A percentile compares a stretch with the other conserved stretches of the same genome.
phyloP scores from a whole-genome alignment of 2,888 invertebrate genomes.

The Chymomyza fuscimana region DNA sequence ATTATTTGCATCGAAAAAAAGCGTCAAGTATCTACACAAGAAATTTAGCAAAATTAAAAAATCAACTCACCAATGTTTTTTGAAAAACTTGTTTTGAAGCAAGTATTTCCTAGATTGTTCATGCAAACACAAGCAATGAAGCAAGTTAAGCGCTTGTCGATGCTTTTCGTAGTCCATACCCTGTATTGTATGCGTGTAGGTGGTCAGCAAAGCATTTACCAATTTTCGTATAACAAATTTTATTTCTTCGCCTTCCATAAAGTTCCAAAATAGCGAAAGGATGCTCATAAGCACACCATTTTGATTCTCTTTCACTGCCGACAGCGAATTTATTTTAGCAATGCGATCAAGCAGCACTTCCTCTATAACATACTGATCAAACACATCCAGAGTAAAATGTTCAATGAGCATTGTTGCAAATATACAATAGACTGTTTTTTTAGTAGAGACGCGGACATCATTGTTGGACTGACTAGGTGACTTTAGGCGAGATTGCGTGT shows the following conservation, averaged over 20 bases:
- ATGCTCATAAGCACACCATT: conserved; percentile 75
- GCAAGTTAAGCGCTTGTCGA: conserved; percentile 79
- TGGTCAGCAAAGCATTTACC: conserved; percentile 70
- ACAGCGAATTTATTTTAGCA: conserved; percentile 52
- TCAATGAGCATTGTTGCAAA: conserved; percentile 82
- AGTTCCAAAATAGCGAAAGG: conserved; percentile 77
- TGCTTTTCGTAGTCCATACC: conserved; percentile 79
- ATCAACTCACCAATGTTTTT: conserved; percentile 79
- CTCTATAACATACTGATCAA: conserved; percentile 86
- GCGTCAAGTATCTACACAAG: neutral
- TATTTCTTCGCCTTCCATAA: conserved; percentile 77
- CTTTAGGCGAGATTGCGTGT: conserved; percentile 43
- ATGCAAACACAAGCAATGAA: conserved; percentile 81
- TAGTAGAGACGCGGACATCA: conserved; percentile 60
- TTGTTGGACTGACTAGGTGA: conserved; percentile 19
- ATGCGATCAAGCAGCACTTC: conserved; percentile 83
- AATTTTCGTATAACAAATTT: conserved; percentile 75
- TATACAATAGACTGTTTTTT: conserved; percentile 82
- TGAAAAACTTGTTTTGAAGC: conserved; percentile 81
- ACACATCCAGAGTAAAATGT: conserved; percentile 83
- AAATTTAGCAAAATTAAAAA: neutral
- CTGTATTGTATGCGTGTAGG: conserved; percentile 74
- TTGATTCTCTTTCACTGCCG: conserved; percentile 66
- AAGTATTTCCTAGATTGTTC: conserved; percentile 81
- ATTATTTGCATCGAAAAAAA: no score